phyloP scores from a whole-genome alignment of 2,113 vertebrate genomes.

The Ochotona princeps region DNA sequence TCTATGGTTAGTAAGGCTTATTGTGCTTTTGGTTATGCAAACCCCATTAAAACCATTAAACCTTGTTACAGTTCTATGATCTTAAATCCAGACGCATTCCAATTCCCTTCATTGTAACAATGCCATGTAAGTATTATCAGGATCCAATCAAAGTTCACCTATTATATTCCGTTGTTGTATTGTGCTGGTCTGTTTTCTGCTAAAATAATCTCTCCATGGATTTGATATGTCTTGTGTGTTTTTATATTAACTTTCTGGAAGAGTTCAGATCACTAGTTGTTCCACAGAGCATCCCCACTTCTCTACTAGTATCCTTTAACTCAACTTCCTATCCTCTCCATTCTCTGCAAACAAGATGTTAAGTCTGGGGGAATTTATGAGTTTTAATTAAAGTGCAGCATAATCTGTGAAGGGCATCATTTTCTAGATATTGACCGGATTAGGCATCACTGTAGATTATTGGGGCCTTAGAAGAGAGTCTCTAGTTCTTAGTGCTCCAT shows the following conservation, averaged over 20 bases:
- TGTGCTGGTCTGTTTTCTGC: background rate
- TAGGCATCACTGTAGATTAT: background rate
- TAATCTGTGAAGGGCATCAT: background rate
- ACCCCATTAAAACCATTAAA: no score
- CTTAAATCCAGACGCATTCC: background rate
- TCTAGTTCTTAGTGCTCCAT: background rate
- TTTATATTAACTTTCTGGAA: background rate
- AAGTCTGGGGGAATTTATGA: slow-evolving; percentile 3
- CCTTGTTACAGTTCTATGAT: background rate
- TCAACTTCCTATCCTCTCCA: background rate
- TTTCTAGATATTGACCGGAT: background rate
- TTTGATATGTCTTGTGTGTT: background rate
- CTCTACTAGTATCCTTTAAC: background rate
- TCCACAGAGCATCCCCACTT: background rate
- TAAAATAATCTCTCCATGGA: background rate
- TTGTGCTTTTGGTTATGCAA: no score
- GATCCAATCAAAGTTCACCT: background rate
- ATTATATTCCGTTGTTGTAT: background rate
- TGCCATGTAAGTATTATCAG: background rate
- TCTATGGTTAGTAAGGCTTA: no score
- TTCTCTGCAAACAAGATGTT: slow-evolving; percentile 6
- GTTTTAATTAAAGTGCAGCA: background rate
- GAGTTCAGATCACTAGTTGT: background rate
- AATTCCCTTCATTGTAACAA: slow-evolving; percentile 27
- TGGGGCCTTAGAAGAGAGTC: background rate